phyloP scores from a whole-genome alignment of 1,140 invertebrate genomes.

The Tetramorium parvispinum region DNA sequence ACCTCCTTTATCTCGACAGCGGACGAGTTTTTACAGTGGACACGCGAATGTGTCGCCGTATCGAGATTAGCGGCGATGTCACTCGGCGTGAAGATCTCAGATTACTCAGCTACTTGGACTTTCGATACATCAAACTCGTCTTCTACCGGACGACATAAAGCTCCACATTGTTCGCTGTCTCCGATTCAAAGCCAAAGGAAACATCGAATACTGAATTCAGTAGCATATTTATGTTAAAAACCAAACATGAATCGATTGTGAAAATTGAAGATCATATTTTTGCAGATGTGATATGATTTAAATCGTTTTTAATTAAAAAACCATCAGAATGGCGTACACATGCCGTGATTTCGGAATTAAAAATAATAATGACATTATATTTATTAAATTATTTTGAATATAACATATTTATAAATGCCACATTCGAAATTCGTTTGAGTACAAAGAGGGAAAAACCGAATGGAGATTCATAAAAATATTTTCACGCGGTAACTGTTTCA shows the following conservation, averaged over 20 bases:
- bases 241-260: neutral
- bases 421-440: neutral
- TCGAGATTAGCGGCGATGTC: conserved; percentile 39
- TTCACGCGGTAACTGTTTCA: conserved; percentile 13
- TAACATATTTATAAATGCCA: neutral
- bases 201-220: neutral
- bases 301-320: neutral
- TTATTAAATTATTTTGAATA: neutral
- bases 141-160: neutral
- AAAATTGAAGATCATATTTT: neutral
- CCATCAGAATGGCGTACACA: neutral
- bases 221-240: neutral
- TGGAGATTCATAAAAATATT: conserved; percentile 26
- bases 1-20: conserved; percentile 49
- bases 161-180: neutral
- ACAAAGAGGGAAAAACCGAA: neutral
- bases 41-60: conserved; percentile 35
- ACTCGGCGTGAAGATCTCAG: neutral
- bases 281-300: neutral
- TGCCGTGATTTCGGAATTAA: neutral
- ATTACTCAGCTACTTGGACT: conserved; percentile 20
- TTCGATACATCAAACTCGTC: conserved; percentile 35
- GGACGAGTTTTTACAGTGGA: conserved; percentile 42
- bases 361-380: neutral
- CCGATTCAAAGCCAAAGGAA: neutral